These are phyloP conservation scores for Conopomorpha cramerella DNA, from an alignment of 1,140 invertebrate genomes.

Conservation along the genomic window DNA sequence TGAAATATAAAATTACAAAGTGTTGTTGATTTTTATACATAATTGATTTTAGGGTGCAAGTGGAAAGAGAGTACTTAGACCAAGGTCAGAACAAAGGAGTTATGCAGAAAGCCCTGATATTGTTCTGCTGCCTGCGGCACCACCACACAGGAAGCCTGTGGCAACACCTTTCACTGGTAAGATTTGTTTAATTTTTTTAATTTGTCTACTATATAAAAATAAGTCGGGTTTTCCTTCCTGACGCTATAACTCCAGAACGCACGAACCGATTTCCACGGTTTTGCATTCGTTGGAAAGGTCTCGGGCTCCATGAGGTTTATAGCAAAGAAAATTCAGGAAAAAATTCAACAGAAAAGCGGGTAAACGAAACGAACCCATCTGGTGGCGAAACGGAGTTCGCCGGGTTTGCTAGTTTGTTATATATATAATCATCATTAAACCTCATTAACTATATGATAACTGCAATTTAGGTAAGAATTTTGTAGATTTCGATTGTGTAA, in stretches of 20 bases:
- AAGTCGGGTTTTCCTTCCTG: too few relatives aligned
- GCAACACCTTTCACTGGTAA: conserved; percentile 34
- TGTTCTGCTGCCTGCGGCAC: conserved; percentile 62
- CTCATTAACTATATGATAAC: too few relatives aligned
- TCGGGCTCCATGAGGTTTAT: too few relatives aligned
- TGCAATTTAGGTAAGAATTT: too few relatives aligned
- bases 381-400: background rate
- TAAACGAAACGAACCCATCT: background rate
- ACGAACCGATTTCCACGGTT: too few relatives aligned
- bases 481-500: too few relatives aligned
- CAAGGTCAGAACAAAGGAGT: conserved; percentile 76
- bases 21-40: too few relatives aligned
- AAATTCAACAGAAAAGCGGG: background rate
- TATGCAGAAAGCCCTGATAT: conserved; percentile 72
- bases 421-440: background rate
- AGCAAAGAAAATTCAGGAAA: background rate
- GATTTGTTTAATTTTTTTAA: too few relatives aligned
- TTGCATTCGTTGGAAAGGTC: too few relatives aligned
- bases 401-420: background rate
- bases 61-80: conserved; percentile 72
- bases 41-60: conserved; percentile 53
- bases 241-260: too few relatives aligned
- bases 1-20: too few relatives aligned
- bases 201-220: too few relatives aligned
- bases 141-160: conserved; percentile 40